A percentile compares a stretch with the other conserved stretches of the same genome.
These are phyloP conservation scores for Pocillopora grandis DNA, from an alignment of 92 coral and sea anemone genomes.

Conservation along the genomic window DNA sequence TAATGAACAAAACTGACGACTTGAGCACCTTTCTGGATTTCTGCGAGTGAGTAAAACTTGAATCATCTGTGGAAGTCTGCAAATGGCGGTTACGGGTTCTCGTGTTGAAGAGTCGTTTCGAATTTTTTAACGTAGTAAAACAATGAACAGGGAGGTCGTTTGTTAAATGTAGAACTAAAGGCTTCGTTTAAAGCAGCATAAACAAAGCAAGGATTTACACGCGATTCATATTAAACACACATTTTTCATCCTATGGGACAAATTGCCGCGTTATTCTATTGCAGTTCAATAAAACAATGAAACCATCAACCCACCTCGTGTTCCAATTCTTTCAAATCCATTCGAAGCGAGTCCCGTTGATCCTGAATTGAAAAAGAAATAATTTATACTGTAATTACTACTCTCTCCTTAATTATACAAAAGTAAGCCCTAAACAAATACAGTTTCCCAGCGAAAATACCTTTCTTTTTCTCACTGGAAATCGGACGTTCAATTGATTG, in stretches of 20 bases:
- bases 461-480: constrained; percentile 28
- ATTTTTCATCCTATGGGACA: background rate
- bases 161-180: constrained; percentile 13
- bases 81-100: too few relatives aligned
- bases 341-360: constrained; percentile 72
- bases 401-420: background rate
- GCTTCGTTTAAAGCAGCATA: background rate
- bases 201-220: background rate
- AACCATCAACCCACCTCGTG: constrained; percentile 67
- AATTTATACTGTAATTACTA: background rate
- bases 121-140: background rate
- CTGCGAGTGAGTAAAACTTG: background rate
- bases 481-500: background rate
- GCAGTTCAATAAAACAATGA: background rate
- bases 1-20: background rate
- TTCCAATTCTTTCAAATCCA: constrained; percentile 83
- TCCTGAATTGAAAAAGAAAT: constrained; percentile 50
- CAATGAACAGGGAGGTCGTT: constrained; percentile 5
- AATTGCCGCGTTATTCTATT: background rate
- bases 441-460: background rate
- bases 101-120: background rate
- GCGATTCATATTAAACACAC: background rate
- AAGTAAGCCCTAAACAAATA: background rate
- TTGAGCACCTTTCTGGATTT: background rate
- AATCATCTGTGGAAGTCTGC: background rate